phyloP scores from a whole-genome alignment of 2,888 invertebrate species.

The Hydropsyche betteni region DNA sequence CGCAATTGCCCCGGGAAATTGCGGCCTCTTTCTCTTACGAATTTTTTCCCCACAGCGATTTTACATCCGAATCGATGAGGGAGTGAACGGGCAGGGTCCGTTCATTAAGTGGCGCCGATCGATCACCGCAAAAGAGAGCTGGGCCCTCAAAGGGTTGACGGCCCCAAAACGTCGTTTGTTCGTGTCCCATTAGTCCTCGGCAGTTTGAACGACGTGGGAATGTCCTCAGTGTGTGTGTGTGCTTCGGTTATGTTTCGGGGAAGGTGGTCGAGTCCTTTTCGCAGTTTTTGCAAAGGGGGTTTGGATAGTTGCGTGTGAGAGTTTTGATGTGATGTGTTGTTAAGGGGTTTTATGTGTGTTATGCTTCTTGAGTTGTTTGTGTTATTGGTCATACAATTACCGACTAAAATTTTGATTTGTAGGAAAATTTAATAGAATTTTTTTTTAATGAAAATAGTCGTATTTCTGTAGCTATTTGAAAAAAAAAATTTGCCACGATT shows the following conservation, averaged over 20 bases:
- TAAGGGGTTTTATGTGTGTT: no score
- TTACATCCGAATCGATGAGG: conserved; percentile 5
- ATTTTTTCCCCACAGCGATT: background rate
- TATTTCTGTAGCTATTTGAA: no score
- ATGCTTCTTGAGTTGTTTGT: no score
- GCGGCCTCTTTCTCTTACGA: background rate
- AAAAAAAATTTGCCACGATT: no score
- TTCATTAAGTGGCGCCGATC: conserved; percentile 32
- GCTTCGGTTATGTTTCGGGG: background rate
- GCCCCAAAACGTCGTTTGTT: conserved; percentile 6
- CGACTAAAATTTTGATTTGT: no score
- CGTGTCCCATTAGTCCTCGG: conserved; percentile 20
- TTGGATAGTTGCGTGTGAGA: no score
- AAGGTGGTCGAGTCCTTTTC: background rate
- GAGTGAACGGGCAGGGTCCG: background rate
- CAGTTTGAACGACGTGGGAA: conserved; percentile 20
- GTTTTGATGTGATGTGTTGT: no score
- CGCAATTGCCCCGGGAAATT: background rate
- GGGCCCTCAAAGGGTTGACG: conserved; percentile 22
- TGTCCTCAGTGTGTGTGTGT: conserved; percentile 10
- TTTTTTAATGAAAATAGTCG: no score
- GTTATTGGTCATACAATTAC: no score
- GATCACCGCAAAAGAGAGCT: conserved; percentile 9
- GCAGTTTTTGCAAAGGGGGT: no score
- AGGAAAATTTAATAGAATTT: no score